Percentiles rank a stretch among this genome's conserved stretches.
These are phyloP conservation scores for Linurgus olivaceus DNA, from an alignment of 2,797 vertebrate genomes.

Conservation along the genomic window DNA sequence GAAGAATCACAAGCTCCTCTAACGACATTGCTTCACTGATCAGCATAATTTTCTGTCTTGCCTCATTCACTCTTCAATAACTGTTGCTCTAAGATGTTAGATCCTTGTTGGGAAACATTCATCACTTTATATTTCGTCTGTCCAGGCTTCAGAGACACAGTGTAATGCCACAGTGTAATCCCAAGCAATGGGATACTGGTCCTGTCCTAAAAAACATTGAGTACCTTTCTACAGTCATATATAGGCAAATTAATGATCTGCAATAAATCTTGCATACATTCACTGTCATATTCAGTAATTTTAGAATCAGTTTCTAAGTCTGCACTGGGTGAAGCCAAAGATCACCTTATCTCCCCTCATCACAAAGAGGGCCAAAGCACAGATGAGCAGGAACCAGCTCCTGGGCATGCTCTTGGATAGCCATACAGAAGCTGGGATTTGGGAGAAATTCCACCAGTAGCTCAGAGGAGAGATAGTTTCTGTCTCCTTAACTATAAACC, in stretches of 20 bases:
- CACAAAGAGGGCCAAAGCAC: not conserved
- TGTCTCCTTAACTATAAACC: not conserved
- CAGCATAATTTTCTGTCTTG: not conserved
- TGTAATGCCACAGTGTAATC: not conserved
- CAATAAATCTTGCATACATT: not conserved
- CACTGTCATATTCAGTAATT: not conserved
- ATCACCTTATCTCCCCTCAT: not conserved
- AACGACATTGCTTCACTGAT: not conserved
- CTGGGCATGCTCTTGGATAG: not conserved
- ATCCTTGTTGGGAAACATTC: not conserved
- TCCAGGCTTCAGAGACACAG: not conserved
- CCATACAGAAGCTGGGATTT: not conserved
- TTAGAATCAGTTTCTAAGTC: not conserved
- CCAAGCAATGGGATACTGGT: not conserved
- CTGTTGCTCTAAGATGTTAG: not conserved
- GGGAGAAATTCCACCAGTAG: not conserved
- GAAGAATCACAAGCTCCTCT: not conserved
- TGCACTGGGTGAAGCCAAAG: not conserved
- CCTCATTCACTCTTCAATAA: not conserved
- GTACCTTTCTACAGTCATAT: not conserved
- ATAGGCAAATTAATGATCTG: not conserved
- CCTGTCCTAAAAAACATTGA: not conserved
- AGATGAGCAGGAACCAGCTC: not conserved
- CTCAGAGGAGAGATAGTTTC: not conserved
- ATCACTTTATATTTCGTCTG: not conserved